These are phyloP conservation scores for Eupithecia tripunctaria DNA, from an alignment of 2,888 invertebrate genomes.

Conservation along the genomic window DNA sequence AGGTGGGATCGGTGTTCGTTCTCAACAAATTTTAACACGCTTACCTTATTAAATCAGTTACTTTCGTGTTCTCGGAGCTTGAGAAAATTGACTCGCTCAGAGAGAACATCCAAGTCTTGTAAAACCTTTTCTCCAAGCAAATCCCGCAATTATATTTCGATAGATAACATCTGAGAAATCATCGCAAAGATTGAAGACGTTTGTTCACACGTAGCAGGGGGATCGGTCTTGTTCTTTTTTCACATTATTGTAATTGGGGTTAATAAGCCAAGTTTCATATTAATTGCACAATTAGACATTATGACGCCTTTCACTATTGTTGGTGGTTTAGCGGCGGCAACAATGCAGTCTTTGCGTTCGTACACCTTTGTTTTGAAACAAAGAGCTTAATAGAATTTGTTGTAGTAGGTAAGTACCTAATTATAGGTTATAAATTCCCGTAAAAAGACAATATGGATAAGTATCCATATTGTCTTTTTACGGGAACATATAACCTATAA, in stretches of 20 bases:
- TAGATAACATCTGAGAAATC: slow-evolving; percentile 44
- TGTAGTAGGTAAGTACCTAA: too few relatives aligned
- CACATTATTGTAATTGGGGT: slow-evolving; percentile 67
- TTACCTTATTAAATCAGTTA: slow-evolving; percentile 11
- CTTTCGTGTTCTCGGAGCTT: slow-evolving; percentile 16
- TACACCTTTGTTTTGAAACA: slow-evolving; percentile 41
- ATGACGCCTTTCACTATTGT: slow-evolving; percentile 69
- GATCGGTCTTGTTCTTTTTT: slow-evolving; percentile 57
- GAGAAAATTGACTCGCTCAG: slow-evolving; percentile 17
- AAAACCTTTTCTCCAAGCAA: slow-evolving; percentile 26
- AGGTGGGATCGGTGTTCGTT: slow-evolving; percentile 19
- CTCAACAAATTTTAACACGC: slow-evolving; percentile 7
- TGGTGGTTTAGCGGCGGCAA: slow-evolving; percentile 53
- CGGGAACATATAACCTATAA: slow-evolving; percentile 4
- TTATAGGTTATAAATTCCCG: slow-evolving; percentile 11
- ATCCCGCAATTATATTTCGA: slow-evolving; percentile 36
- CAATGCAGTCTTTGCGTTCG: slow-evolving; percentile 58
- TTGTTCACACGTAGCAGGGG: slow-evolving; percentile 52
- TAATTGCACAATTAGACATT: slow-evolving; percentile 68
- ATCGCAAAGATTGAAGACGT: slow-evolving; percentile 50
- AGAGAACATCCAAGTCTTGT: slow-evolving; percentile 17
- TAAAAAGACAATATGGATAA: slow-evolving; percentile 26
- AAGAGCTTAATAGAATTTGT: slow-evolving; percentile 36
- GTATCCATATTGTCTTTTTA: slow-evolving; percentile 27
- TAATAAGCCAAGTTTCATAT: slow-evolving; percentile 69